These are phyloP conservation scores for Chrysopilus asiliformis DNA, from an alignment of 2,888 invertebrate species.

Conservation along the genomic window DNA sequence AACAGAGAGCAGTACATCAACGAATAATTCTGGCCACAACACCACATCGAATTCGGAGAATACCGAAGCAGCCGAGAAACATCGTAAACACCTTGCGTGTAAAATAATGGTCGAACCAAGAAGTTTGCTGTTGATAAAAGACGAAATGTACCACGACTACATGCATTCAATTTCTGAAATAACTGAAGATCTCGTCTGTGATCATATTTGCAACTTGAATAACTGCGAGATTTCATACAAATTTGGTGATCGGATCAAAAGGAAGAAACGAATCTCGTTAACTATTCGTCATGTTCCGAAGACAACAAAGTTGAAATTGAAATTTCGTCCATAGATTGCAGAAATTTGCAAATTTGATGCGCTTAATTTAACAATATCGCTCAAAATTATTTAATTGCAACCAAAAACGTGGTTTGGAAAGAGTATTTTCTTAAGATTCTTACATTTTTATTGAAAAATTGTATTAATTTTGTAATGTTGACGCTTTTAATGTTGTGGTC, in stretches of 20 bases:
- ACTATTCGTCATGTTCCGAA: constrained; percentile 91
- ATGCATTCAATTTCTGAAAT: constrained; percentile 77
- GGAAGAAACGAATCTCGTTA: constrained; percentile 74
- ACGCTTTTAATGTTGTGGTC: too few relatives aligned
- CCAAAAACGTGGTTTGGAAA: too few relatives aligned
- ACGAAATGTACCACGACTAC: constrained; percentile 67
- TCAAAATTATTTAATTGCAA: too few relatives aligned
- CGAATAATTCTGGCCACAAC: background rate
- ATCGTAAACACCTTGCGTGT: constrained; percentile 38
- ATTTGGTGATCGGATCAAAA: constrained; percentile 47
- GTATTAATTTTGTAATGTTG: too few relatives aligned
- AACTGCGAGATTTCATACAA: constrained; percentile 44
- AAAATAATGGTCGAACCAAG: constrained; percentile 74
- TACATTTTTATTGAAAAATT: too few relatives aligned
- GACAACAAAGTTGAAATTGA: constrained; percentile 60
- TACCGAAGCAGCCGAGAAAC: background rate
- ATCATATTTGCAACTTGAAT: constrained; percentile 48
- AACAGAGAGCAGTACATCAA: background rate
- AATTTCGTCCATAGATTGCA: too few relatives aligned
- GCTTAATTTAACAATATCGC: too few relatives aligned
- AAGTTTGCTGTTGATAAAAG: constrained; percentile 74
- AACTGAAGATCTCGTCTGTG: constrained; percentile 47
- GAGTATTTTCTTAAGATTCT: too few relatives aligned
- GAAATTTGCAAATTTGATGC: too few relatives aligned
- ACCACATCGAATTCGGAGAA: background rate